Evolutionary conservation across 2,113 vertebrate species (phyloP).

Genomic region (Lanius collurio): DNA sequence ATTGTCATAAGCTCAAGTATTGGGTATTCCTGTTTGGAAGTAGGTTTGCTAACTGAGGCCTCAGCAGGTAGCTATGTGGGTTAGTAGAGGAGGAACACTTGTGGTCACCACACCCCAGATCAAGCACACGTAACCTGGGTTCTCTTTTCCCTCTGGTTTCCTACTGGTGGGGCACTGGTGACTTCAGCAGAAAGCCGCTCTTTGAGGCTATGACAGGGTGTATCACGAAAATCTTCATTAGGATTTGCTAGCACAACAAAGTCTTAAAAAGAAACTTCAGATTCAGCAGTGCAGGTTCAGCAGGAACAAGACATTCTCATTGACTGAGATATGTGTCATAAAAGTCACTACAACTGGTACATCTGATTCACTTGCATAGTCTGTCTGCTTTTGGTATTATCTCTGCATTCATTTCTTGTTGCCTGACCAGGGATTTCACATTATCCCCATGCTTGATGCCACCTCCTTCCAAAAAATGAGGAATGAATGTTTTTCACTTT

Average conservation of each 20-base stretch:
- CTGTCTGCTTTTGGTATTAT: not conserved
- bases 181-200: not conserved
- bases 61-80: not conserved
- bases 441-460: not conserved
- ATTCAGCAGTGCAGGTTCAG: not conserved
- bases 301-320: not conserved
- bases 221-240: not conserved
- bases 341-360: not conserved
- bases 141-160: not conserved
- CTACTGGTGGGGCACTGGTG: not conserved
- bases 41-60: not conserved
- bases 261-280: not conserved
- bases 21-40: not conserved
- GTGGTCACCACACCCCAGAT: not conserved
- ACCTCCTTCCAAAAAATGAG: not conserved
- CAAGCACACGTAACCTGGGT: not conserved
- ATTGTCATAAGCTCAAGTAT: not conserved
- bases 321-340: not conserved
- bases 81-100: not conserved
- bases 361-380: not conserved
- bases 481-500: rapidly evolving
- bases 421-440: not conserved
- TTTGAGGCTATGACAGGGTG: not conserved
- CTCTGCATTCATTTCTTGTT: not conserved
- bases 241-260: not conserved